phyloP scores from a whole-genome alignment of 2,113 vertebrate genomes.

The Symphodus melops region DNA sequence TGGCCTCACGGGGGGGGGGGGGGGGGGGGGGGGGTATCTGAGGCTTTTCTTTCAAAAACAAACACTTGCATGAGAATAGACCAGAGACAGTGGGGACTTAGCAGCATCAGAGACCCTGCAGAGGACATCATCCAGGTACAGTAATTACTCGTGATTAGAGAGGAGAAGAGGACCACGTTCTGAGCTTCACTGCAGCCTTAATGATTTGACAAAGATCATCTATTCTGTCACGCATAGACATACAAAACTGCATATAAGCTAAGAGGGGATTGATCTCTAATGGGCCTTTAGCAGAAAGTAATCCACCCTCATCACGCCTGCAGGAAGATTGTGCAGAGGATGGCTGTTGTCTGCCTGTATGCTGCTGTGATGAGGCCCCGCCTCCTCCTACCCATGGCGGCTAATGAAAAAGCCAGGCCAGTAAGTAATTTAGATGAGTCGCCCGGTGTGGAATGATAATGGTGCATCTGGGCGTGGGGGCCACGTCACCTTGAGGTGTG shows the following conservation, averaged over 20 bases:
- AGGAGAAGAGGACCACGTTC: constrained; percentile 39
- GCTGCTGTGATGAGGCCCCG: constrained; percentile 23
- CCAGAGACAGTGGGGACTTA: constrained; percentile 30
- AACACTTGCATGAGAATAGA: constrained; percentile 1
- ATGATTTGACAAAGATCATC: constrained; percentile 33
- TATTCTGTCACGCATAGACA: constrained; percentile 20
- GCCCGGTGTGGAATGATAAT: constrained; percentile 92
- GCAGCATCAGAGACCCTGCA: constrained; percentile 27
- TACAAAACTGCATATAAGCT: constrained; percentile 24
- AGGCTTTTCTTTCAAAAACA: constrained; percentile 41
- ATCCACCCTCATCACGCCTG: constrained; percentile 26
- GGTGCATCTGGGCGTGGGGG: constrained; percentile 85
- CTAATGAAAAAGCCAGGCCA: constrained; percentile 89
- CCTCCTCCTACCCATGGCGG: constrained; percentile 65
- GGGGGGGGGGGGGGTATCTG: too few relatives aligned
- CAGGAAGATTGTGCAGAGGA: constrained; percentile 40
- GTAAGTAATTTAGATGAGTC: constrained; percentile 95
- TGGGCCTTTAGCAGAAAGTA: constrained; percentile 23
- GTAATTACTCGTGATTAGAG: constrained; percentile 52
- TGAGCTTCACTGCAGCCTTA: constrained; percentile 22
- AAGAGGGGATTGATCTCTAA: constrained; percentile 31
- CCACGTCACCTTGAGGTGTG: constrained; percentile 96
- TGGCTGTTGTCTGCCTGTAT: constrained; percentile 31
- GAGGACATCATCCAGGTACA: constrained; percentile 35
- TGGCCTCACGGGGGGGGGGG: constrained; percentile 1